A percentile compares a stretch with the other conserved stretches of the same genome.
Evolutionary conservation across 2,797 vertebrate genomes (phyloP).

Genomic region (Tenualosa thibaudeaui): DNA sequence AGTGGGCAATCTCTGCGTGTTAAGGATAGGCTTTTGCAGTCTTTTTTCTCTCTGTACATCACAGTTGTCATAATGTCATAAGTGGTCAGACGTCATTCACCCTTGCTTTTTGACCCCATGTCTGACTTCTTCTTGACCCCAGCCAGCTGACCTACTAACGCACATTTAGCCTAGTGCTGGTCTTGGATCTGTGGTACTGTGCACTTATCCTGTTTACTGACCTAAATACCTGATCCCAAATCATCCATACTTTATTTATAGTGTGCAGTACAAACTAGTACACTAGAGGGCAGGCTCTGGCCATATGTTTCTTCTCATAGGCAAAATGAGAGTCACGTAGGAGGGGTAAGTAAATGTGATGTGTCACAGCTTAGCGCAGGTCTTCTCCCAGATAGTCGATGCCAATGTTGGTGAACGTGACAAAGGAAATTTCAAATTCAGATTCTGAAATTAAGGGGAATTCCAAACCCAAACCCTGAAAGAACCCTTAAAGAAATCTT

Average conservation of each 20-base stretch:
- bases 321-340: not conserved
- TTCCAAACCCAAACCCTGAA: not conserved
- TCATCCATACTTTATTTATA: not conserved
- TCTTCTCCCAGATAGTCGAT: not conserved
- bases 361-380: not conserved
- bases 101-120: not conserved
- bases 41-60: not conserved
- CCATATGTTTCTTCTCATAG: not conserved
- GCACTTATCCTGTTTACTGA: not conserved
- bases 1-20: not conserved
- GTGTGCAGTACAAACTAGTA: not conserved
- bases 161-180: not conserved
- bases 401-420: not conserved
- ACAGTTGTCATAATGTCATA: not conserved
- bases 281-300: not conserved
- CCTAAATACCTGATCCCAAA: conserved; percentile 9
- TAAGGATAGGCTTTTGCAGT: not conserved
- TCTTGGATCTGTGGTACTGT: not conserved
- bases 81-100: not conserved
- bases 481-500: not conserved
- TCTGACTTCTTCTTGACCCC: not conserved
- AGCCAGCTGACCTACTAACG: too few relatives aligned
- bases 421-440: not conserved
- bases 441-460: too few relatives aligned
- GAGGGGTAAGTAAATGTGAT: not conserved